Percentiles rank a stretch among this genome's conserved stretches.
Conservation (phyloP, 2,888 invertebrate genomes). For the Polyploca ridens region DNA sequence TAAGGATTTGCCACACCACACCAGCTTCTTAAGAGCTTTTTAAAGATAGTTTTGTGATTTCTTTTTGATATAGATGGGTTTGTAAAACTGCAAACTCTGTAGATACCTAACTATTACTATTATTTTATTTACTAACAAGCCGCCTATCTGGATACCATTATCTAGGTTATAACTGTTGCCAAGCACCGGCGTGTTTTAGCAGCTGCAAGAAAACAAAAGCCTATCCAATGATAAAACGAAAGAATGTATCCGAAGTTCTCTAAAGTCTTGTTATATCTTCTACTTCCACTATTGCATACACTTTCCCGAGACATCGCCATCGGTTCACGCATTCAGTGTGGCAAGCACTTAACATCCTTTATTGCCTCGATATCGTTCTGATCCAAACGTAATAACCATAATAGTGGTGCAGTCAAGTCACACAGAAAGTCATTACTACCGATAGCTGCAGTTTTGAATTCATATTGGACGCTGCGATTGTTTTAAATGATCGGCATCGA, state of each 20-base stretch:
- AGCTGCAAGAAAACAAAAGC: too few species aligned
- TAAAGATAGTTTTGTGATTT: too few species aligned
- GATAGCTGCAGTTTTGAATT: constrained; percentile 29
- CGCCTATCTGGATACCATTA: too few species aligned
- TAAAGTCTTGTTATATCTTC: neutral
- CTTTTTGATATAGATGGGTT: too few species aligned
- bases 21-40: too few species aligned
- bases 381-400: constrained; percentile 22
- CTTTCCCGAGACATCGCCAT: neutral
- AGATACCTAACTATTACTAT: too few species aligned
- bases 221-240: too few species aligned
- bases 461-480: constrained; percentile 31
- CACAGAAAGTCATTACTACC: constrained; percentile 32
- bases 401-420: constrained; percentile 20
- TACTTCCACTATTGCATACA: neutral
- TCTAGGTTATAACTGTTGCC: too few species aligned
- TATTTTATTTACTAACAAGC: too few species aligned
- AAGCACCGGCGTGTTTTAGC: too few species aligned
- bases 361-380: constrained; percentile 15
- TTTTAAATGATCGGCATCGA: constrained; percentile 27
- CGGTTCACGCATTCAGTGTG: neutral
- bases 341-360: neutral
- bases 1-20: neutral
- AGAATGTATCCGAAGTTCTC: neutral
- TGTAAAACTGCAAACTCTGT: too few species aligned